Conservation (phyloP, 2,797 vertebrate genomes). For the Threskiornis aethiopicus region DNA sequence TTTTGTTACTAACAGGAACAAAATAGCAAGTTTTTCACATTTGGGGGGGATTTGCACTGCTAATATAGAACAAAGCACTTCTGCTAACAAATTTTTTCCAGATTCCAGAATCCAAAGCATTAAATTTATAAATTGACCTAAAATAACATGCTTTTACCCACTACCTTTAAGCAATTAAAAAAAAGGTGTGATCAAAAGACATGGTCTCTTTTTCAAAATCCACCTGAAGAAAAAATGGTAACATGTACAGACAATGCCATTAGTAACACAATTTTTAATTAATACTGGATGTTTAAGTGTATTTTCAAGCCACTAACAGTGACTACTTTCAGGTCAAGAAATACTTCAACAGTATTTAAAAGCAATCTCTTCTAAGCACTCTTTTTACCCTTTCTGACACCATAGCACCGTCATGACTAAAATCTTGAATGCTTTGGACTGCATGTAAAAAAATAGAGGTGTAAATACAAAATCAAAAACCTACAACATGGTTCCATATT, state of each 20-base stretch:
- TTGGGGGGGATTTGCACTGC: background rate
- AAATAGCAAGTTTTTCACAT: background rate
- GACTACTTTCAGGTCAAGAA: background rate
- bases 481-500: background rate
- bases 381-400: background rate
- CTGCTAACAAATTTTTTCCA: background rate
- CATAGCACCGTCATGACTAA: background rate
- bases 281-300: background rate
- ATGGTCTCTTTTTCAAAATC: background rate
- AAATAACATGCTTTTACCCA: background rate
- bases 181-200: background rate
- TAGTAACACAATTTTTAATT: background rate
- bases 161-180: background rate
- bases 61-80: background rate
- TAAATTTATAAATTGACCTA: background rate
- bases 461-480: background rate
- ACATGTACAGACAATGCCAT: background rate
- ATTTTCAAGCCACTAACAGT: background rate
- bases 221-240: background rate
- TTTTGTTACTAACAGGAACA: background rate
- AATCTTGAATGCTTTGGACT: background rate
- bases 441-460: background rate
- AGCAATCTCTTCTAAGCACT: background rate
- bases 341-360: background rate
- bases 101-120: background rate